Evolutionary conservation across 1,140 invertebrate genomes (phyloP).

Genomic region (Drosophila burlai): DNA sequence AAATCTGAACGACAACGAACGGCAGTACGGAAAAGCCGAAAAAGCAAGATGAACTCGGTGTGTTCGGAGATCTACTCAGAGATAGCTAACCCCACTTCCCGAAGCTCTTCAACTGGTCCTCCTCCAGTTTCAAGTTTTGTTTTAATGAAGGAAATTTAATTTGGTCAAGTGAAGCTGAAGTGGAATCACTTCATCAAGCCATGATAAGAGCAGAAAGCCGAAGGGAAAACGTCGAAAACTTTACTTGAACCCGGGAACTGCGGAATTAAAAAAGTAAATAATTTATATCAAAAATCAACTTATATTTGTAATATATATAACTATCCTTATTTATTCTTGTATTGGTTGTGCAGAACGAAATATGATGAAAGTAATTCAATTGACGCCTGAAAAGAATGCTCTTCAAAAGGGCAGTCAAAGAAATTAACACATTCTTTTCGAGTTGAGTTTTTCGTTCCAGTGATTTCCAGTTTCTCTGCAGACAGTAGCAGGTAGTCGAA

Average conservation of each 20-base stretch:
- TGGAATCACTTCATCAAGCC: conserved; percentile 42
- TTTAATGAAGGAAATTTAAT: conserved; percentile 75
- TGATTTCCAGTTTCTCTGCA: conserved; percentile 7
- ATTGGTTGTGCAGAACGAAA: background rate
- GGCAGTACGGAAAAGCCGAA: conserved; percentile 30
- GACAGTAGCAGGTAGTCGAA: conserved; percentile 67
- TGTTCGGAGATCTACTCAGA: conserved; percentile 26
- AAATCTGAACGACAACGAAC: conserved; percentile 61
- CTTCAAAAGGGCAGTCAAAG: conserved; percentile 20
- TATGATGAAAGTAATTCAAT: conserved; percentile 42
- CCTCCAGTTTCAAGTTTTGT: conserved; percentile 56
- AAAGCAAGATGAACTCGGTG: conserved; percentile 41
- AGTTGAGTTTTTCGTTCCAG: conserved; percentile 31
- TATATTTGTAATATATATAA: background rate
- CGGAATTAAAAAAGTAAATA: background rate
- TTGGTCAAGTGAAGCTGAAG: conserved; percentile 55
- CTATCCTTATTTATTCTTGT: background rate
- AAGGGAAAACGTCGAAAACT: background rate
- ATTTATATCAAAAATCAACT: background rate
- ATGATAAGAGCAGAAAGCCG: conserved; percentile 23
- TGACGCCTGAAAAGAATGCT: conserved; percentile 52
- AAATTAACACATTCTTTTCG: conserved; percentile 61
- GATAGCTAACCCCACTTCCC: conserved; percentile 31
- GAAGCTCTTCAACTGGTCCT: background rate
- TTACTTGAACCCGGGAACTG: background rate